phyloP scores from a whole-genome alignment of 1,140 invertebrate species.

The Caenorhabditis latens region DNA sequence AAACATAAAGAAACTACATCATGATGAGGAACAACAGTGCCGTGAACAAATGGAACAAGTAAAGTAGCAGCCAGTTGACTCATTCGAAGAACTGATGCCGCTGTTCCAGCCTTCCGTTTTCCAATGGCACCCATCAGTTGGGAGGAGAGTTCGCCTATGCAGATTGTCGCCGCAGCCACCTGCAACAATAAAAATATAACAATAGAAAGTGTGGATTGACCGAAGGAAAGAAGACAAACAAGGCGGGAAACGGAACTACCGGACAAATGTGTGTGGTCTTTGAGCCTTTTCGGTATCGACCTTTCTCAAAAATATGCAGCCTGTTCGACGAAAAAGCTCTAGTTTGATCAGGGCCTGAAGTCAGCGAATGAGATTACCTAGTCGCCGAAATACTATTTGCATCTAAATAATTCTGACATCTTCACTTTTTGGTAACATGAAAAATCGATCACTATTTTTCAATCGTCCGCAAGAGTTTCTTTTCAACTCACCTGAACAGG shows the following conservation, averaged over 20 bases:
- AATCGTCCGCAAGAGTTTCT: background rate
- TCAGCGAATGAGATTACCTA: background rate
- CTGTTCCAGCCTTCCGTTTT: constrained; percentile 67
- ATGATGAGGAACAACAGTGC: constrained; percentile 62
- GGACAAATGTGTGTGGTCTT: constrained; percentile 1
- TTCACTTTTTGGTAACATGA: too few species aligned
- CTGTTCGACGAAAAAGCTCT: background rate
- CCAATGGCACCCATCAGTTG: constrained; percentile 56
- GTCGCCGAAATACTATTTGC: too few species aligned
- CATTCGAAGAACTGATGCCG: constrained; percentile 69
- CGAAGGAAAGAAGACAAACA: background rate
- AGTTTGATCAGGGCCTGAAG: background rate
- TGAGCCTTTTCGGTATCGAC: constrained; percentile 11
- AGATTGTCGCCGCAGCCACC: constrained; percentile 54
- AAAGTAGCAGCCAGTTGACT: constrained; percentile 67
- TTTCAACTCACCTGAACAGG: constrained; percentile 67
- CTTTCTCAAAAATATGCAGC: background rate
- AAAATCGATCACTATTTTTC: too few species aligned
- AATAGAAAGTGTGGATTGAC: constrained; percentile 14
- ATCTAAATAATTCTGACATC: too few species aligned
- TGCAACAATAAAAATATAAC: constrained; percentile 17
- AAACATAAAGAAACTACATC: constrained; percentile 66
- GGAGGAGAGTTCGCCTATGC: constrained; percentile 54
- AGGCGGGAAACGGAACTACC: constrained; percentile 19
- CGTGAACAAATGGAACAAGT: constrained; percentile 68